Percentiles rank a stretch among this genome's conserved stretches.
phyloP scores from a whole-genome alignment of 2,888 invertebrate genomes.

The Heliconius sara region DNA sequence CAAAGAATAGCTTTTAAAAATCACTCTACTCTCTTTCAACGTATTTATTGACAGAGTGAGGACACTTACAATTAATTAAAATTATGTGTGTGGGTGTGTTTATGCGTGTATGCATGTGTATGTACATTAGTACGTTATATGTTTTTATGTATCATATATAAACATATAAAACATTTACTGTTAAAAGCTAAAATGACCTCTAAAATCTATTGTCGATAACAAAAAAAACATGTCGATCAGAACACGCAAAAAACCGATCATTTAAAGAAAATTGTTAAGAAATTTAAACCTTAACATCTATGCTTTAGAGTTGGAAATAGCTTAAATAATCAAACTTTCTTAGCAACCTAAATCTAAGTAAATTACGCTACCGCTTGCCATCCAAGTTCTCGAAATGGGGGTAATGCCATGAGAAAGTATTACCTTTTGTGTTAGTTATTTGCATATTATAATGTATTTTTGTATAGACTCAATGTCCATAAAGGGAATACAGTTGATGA shows the following conservation, averaged over 20 bases:
- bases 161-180: background rate
- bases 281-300: background rate
- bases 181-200: conserved; percentile 8
- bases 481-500: background rate
- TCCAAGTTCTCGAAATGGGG: conserved; percentile 27
- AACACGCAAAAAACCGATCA: background rate
- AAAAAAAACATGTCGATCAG: conserved; percentile 10
- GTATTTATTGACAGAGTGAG: too few species aligned
- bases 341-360: conserved; percentile 13
- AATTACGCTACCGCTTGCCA: conserved; percentile 5
- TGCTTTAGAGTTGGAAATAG: background rate
- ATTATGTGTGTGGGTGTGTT: background rate
- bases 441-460: conserved; percentile 14
- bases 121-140: background rate
- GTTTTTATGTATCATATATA: background rate
- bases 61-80: too few species aligned
- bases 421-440: conserved; percentile 20
- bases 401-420: conserved; percentile 39
- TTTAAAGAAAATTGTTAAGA: background rate
- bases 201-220: conserved; percentile 2
- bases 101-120: background rate
- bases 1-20: too few species aligned
- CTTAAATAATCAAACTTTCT: background rate
- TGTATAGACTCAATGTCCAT: conserved; percentile 1
- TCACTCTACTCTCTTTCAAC: too few species aligned